A percentile compares a stretch with the other conserved stretches of the same genome.
phyloP scores from a whole-genome alignment of 2,797 vertebrate genomes.

The Muraenolepis orangiensis region DNA sequence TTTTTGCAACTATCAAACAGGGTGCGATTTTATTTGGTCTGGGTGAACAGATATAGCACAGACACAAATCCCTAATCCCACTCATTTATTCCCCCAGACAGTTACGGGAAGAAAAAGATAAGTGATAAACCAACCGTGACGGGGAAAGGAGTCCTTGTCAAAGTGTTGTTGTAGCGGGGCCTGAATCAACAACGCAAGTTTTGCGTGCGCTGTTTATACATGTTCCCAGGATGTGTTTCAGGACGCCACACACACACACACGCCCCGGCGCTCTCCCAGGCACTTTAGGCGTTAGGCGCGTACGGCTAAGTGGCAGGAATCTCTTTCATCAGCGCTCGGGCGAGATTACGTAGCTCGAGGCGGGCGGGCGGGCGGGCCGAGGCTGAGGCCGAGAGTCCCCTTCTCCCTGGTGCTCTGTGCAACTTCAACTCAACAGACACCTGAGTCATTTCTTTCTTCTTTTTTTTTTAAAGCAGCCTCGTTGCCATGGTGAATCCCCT shows the following conservation, averaged over 20 bases:
- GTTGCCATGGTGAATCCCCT: neutral
- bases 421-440: slow-evolving; percentile 46
- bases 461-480: slow-evolving; percentile 22
- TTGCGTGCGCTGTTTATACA: neutral
- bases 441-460: slow-evolving; percentile 58
- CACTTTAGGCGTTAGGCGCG: neutral
- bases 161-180: neutral
- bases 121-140: neutral
- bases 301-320: neutral
- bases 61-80: neutral
- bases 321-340: neutral
- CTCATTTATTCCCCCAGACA: neutral
- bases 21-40: neutral
- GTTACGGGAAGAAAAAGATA: neutral
- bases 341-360: neutral
- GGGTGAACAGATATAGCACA: neutral
- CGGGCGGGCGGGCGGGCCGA: neutral
- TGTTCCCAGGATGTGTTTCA: neutral
- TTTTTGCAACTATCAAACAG: neutral
- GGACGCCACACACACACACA: neutral
- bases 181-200: neutral
- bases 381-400: neutral
- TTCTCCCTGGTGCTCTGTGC: neutral
- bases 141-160: neutral
- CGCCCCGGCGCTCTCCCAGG: neutral